These are phyloP conservation scores for Brenthis ino DNA, from an alignment of 2,888 invertebrate species.

Conservation along the genomic window DNA sequence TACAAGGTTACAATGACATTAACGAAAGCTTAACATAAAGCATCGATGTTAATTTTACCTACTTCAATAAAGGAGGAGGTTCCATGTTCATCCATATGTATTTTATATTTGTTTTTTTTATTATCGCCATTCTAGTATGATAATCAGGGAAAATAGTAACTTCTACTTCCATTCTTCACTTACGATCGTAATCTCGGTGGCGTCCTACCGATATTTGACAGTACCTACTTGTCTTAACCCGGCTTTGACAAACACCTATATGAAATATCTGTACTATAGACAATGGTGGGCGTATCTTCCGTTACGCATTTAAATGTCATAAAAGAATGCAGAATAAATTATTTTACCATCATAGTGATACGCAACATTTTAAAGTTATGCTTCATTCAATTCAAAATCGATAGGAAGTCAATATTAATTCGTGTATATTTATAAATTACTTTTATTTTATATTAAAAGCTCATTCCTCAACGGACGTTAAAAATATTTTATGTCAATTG, in stretches of 20 bases:
- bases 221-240: too few relatives aligned
- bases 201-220: too few relatives aligned
- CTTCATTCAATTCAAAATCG: constrained; percentile 9
- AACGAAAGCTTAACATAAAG: constrained; percentile 14
- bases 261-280: too few relatives aligned
- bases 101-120: too few relatives aligned
- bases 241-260: too few relatives aligned
- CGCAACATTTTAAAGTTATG: not conserved
- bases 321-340: constrained; percentile 18
- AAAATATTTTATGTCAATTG: constrained; percentile 69
- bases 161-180: too few relatives aligned
- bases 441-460: constrained; percentile 15
- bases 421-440: not conserved
- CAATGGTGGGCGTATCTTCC: constrained; percentile 25
- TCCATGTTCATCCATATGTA: too few relatives aligned
- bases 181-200: too few relatives aligned
- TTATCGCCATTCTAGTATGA: too few relatives aligned
- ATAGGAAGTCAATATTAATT: constrained; percentile 19
- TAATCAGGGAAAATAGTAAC: too few relatives aligned
- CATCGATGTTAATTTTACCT: not conserved
- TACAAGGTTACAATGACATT: constrained; percentile 24
- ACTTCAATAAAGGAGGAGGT: not conserved
- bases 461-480: constrained; percentile 53
- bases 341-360: not conserved
- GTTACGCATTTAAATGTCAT: constrained; percentile 23